A percentile compares a stretch with the other conserved stretches of the same genome.
These are phyloP conservation scores for Crenuchus spilurus DNA, from an alignment of 2,797 vertebrate genomes.

Conservation along the genomic window DNA sequence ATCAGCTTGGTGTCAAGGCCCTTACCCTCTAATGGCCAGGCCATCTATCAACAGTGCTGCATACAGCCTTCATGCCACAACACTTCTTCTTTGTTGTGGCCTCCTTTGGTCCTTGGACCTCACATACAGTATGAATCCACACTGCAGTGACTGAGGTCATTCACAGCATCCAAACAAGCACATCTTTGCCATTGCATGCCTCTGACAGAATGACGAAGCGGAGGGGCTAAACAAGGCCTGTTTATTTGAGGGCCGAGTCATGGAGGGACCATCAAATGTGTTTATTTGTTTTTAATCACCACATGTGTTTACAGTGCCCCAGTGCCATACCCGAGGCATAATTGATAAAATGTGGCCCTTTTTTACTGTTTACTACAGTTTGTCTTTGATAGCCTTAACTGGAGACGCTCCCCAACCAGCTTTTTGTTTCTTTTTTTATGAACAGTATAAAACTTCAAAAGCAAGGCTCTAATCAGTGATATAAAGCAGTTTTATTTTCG, in stretches of 20 bases:
- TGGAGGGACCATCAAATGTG: conserved; percentile 43
- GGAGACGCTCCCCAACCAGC: conserved; percentile 25
- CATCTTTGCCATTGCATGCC: conserved; percentile 24
- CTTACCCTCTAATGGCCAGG: not conserved
- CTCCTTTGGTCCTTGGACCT: conserved; percentile 26
- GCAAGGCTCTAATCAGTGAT: conserved; percentile 41
- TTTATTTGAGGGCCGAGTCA: conserved; percentile 45
- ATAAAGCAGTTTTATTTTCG: conserved; percentile 49
- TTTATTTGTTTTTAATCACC: conserved; percentile 65
- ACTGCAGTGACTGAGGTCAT: conserved; percentile 8
- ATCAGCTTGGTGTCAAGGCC: not conserved
- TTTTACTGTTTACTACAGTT: conserved; percentile 38
- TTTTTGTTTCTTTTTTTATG: conserved; percentile 34
- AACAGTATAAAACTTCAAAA: conserved; percentile 54
- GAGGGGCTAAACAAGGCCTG: conserved; percentile 34
- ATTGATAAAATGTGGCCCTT: conserved; percentile 48
- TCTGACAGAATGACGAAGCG: conserved; percentile 46
- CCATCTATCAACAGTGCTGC: not conserved
- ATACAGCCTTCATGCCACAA: conserved; percentile 4
- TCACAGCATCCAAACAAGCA: conserved; percentile 28
- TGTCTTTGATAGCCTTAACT: conserved; percentile 45
- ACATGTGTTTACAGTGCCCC: conserved; percentile 54
- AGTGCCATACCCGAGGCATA: conserved; percentile 30
- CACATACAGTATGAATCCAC: conserved; percentile 16
- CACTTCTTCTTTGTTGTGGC: conserved; percentile 23